These are phyloP conservation scores for Ptychadena robeensis DNA, from an alignment of 2,797 vertebrate genomes.

Conservation along the genomic window DNA sequence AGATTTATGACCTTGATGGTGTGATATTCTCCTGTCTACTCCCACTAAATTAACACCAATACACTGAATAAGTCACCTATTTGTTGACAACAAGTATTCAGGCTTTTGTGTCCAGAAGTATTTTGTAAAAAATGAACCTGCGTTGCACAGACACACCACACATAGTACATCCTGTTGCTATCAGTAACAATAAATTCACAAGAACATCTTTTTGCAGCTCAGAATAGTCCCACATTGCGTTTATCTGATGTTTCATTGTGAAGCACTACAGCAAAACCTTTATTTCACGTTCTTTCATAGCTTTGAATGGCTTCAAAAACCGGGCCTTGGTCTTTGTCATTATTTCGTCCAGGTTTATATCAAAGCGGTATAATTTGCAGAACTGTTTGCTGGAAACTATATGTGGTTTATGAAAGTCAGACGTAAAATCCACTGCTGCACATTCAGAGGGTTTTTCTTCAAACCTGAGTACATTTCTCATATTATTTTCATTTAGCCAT, in stretches of 20 bases:
- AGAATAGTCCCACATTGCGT: neutral
- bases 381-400: too few species aligned
- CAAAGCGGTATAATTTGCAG: too few species aligned
- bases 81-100: conserved; percentile 20
- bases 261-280: neutral
- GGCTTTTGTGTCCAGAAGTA: conserved; percentile 17
- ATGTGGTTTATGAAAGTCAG: too few species aligned
- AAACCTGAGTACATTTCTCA: too few species aligned
- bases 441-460: too few species aligned
- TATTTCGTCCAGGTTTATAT: neutral
- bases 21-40: conserved; percentile 41
- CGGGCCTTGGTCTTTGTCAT: neutral
- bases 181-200: neutral
- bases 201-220: neutral
- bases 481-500: too few species aligned
- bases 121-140: neutral
- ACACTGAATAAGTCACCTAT: conserved; percentile 37
- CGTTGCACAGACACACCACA: neutral
- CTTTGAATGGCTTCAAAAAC: neutral
- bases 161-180: neutral
- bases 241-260: neutral
- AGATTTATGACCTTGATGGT: conserved; percentile 53
- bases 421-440: too few species aligned
- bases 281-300: neutral
- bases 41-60: conserved; percentile 47